phyloP scores from a whole-genome alignment of 1,140 invertebrate species.

The Eriosoma lanigerum region DNA sequence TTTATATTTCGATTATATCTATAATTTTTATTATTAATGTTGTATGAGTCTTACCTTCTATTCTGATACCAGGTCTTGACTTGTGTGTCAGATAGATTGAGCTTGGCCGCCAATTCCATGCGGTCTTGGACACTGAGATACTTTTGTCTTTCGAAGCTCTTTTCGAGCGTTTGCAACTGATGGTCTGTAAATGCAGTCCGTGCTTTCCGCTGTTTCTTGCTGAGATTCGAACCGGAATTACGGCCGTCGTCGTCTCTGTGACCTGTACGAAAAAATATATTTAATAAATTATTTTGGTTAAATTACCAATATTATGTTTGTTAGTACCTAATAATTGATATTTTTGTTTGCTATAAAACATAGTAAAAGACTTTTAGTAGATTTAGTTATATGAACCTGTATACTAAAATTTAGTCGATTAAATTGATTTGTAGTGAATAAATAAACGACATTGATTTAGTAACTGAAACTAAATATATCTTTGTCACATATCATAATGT shows the following conservation, averaged over 20 bases:
- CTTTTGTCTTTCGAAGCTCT: conserved; percentile 96
- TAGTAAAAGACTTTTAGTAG: no score
- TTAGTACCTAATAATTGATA: no score
- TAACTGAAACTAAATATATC: no score
- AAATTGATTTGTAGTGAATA: no score
- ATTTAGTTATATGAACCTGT: no score
- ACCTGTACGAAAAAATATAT: conserved; percentile 52
- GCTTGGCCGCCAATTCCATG: conserved; percentile 95
- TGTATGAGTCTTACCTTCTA: conserved; percentile 72
- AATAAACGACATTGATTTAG: no score
- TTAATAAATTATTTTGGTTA: no score
- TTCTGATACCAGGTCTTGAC: conserved; percentile 98
- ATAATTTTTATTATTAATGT: neutral
- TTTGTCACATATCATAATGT: no score
- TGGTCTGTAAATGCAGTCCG: conserved; percentile 98
- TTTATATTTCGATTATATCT: no score
- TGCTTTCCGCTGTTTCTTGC: conserved; percentile 95
- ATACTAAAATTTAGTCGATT: no score
- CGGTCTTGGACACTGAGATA: conserved; percentile 98
- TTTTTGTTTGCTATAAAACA: no score
- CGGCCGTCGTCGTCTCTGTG: conserved; percentile 56
- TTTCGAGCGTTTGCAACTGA: conserved; percentile 94
- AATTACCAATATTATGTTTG: no score
- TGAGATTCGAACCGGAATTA: conserved; percentile 60
- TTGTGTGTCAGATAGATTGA: conserved; percentile 96